Base-by-base conservation (phyloP, 2,888 invertebrate species). In the Coremacera marginata region DNA sequence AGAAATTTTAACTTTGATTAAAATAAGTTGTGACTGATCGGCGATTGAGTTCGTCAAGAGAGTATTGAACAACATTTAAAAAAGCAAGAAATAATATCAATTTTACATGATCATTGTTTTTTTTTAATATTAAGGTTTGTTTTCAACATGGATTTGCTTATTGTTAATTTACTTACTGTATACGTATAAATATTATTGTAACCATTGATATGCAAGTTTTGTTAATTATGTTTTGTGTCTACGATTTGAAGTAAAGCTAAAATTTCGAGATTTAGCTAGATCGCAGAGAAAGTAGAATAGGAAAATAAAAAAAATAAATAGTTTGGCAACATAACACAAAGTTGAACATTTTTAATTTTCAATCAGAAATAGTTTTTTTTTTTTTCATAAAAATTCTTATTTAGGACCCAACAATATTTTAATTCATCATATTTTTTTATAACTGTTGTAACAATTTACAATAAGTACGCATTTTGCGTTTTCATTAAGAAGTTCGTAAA, bases 171-270 rank as follows among this genome's bases (percentile, higher is more conserved):
- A n/a, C 60, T 16, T 60, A 68, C 16, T 34, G 9, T 65, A 19
- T 31, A 71, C 44, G 27, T 82, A 80, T 79, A 82, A 80, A 81
- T 81, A 81, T 82, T 82, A 82, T 82, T 82, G 82, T 82, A 80
- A 78, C 80, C 80, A 81, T 78, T 82, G 82, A 82, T 82, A 82
- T 82, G 82, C 82, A 82, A 82, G 78, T 80, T 78, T 79, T 79
- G 11, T 65, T 63, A 68, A 11, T 74, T 19, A 65, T 52, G 19
- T 14, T n/a, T 60, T 25, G 11, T 9, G 27, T 14, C 44, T 44
- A 44, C 44, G 44, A 44, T 44, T 44, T 11, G 4, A 60, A 25
- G 25, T 0, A 60, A 60, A 60, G 0, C 7, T 11, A 27, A 60
- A 25, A 60, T 57, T 16, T 57, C 22, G 19, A 60, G 0, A 9